Conservation (phyloP, 1,140 invertebrate species). For the Papilio polytes region DNA sequence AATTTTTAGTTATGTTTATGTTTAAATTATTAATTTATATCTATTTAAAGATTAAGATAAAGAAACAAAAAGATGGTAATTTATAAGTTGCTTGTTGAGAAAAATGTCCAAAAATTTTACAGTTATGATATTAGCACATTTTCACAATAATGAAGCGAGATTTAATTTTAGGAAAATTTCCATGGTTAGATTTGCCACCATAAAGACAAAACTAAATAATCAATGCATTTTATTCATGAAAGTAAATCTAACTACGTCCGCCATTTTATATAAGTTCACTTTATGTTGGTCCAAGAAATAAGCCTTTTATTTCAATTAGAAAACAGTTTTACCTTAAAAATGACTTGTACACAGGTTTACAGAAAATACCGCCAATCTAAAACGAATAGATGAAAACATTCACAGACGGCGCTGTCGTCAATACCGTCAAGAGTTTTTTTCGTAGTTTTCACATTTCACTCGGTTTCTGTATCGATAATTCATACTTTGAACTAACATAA, state of each 20-base stretch:
- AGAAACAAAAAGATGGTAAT: too few species aligned
- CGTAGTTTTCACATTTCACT: constrained; percentile 33
- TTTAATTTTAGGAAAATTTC: not conserved
- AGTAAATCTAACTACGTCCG: constrained; percentile 47
- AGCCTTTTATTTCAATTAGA: not conserved
- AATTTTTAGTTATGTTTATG: too few species aligned
- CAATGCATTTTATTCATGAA: constrained; percentile 24
- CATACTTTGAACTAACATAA: not conserved
- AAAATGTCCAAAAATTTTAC: too few species aligned
- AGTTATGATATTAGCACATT: too few species aligned
- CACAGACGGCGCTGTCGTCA: constrained; percentile 75
- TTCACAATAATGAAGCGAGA: not conserved
- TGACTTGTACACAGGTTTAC: constrained; percentile 48
- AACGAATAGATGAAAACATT: constrained; percentile 59
- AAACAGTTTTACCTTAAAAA: constrained; percentile 32
- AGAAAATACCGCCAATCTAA: constrained; percentile 66
- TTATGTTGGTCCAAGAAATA: not conserved
- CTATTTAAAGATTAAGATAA: too few species aligned
- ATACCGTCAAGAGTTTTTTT: constrained; percentile 43
- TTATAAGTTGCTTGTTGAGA: too few species aligned
- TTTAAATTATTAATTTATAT: too few species aligned
- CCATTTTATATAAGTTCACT: constrained; percentile 51
- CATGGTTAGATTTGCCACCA: not conserved
- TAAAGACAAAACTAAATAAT: not conserved
- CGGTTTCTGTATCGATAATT: not conserved